Conservation (phyloP, 2,888 invertebrate species). For the Heliconius sara region DNA sequence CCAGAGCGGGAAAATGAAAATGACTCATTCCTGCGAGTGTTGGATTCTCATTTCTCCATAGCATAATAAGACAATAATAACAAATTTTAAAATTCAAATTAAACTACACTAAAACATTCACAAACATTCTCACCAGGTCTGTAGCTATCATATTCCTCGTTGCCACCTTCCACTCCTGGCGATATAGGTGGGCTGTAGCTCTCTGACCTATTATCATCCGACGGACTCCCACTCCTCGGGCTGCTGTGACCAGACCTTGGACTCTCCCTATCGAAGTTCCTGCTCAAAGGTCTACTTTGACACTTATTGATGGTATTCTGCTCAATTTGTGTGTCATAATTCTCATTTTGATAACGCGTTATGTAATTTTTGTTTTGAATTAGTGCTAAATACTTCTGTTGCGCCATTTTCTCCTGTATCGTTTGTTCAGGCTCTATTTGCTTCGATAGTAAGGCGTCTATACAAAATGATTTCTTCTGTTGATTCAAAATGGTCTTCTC, state of each 20-base stretch:
- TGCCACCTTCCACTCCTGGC: constrained; percentile 91
- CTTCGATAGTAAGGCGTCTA: constrained; percentile 92
- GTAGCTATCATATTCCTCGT: constrained; percentile 74
- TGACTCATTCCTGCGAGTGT: too few species aligned
- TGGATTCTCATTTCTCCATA: too few species aligned
- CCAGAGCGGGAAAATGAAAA: background rate
- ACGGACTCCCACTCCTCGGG: constrained; percentile 73
- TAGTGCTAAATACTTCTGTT: constrained; percentile 71
- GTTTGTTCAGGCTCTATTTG: constrained; percentile 66
- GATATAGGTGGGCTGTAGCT: constrained; percentile 93
- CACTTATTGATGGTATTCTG: constrained; percentile 75
- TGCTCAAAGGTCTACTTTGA: constrained; percentile 52
- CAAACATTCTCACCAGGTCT: constrained; percentile 68
- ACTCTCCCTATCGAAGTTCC: constrained; percentile 59
- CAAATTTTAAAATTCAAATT: too few species aligned
- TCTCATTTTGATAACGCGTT: constrained; percentile 68
- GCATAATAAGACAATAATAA: too few species aligned
- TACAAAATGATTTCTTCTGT: constrained; percentile 92
- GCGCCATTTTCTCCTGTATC: constrained; percentile 66
- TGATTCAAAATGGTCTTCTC: constrained; percentile 73
- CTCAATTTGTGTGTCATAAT: constrained; percentile 77
- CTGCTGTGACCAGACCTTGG: constrained; percentile 69
- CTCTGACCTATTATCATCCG: constrained; percentile 85
- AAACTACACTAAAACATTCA: too few species aligned
- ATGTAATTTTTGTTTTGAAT: constrained; percentile 77